Base-by-base conservation (phyloP, 2,888 invertebrate species). In the Scrobipalpa atriplicella region DNA sequence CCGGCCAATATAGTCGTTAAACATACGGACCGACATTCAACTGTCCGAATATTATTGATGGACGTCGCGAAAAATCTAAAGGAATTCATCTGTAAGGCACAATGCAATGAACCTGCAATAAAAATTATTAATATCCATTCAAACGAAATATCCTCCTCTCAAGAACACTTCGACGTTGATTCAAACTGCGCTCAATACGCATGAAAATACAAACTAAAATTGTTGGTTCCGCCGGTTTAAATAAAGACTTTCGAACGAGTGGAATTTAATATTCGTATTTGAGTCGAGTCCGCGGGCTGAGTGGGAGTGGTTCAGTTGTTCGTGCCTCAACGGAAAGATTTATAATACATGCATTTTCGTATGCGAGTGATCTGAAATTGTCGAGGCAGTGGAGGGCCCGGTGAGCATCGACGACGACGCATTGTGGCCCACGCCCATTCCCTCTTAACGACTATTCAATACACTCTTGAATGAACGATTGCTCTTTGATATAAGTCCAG, bases 341-440 rank as follows among this genome's bases (percentile, higher is more conserved):
- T 92, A 92, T 92, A 92, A 90, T 92, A 92, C 92, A 88, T 89
- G 89, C 90, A 88, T 86, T 90, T 91, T 90, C 86, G 87, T 88
- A 86, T 88, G 86, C 87, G 82, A 87, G 86, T 90, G 90, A 92
- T 92, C 92, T 90, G 89, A 87, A 90, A 89, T 89, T 88, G 90
- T 92, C 90, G 88, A 86, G 79, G 76, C 56, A 41, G 71, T 71
- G 71, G 71, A 69, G 71, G 71, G 66, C 69, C 70, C 62, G 69
- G 69, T 71, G 74, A 70, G 68, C 72, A 75, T 74, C 74, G 75
- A 66, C 72, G 77, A 75, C 72, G 73, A 73, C 75, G 80, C 79
- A 88, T 89, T 90, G 86, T 88, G 82, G 80, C 89, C 86, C 86
- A 90, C 90, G 90, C 91, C 89, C 89, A 86, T 83, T 81, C 77